Conservation (phyloP, 2,888 invertebrate species). For the Platycheirus rosarum region DNA sequence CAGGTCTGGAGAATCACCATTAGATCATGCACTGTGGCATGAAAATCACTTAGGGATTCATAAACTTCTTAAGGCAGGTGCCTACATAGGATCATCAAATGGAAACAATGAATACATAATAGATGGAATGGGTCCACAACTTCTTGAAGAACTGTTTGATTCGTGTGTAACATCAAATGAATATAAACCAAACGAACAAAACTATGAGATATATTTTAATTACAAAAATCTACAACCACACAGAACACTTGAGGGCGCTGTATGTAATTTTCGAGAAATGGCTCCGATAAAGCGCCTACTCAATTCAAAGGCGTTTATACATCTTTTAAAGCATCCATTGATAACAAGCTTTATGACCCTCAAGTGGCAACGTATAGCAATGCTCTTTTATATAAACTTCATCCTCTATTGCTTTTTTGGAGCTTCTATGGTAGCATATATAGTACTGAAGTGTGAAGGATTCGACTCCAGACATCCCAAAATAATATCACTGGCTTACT, state of each 20-base stretch:
- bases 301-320: slow-evolving; percentile 86
- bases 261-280: slow-evolving; percentile 84
- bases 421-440: slow-evolving; percentile 87
- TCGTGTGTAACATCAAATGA: slow-evolving; percentile 88
- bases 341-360: slow-evolving; percentile 90
- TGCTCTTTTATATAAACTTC: slow-evolving; percentile 89
- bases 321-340: slow-evolving; percentile 90
- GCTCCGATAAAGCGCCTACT: slow-evolving; percentile 89
- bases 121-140: slow-evolving; percentile 87
- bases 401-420: slow-evolving; percentile 88
- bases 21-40: too few species aligned
- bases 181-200: slow-evolving; percentile 86
- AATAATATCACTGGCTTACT: too few species aligned
- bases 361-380: slow-evolving; percentile 91
- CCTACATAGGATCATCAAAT: slow-evolving; percentile 88
- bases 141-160: slow-evolving; percentile 89
- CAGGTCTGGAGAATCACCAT: too few species aligned
- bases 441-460: slow-evolving; percentile 86
- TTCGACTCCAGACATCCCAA: too few species aligned
- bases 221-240: slow-evolving; percentile 86
- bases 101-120: slow-evolving; percentile 87
- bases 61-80: slow-evolving; percentile 87
- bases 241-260: slow-evolving; percentile 78
- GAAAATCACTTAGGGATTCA: slow-evolving; percentile 83
- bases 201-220: slow-evolving; percentile 89